Base-by-base conservation (phyloP, 2,888 invertebrate species). In the Malacosoma neustria region DNA sequence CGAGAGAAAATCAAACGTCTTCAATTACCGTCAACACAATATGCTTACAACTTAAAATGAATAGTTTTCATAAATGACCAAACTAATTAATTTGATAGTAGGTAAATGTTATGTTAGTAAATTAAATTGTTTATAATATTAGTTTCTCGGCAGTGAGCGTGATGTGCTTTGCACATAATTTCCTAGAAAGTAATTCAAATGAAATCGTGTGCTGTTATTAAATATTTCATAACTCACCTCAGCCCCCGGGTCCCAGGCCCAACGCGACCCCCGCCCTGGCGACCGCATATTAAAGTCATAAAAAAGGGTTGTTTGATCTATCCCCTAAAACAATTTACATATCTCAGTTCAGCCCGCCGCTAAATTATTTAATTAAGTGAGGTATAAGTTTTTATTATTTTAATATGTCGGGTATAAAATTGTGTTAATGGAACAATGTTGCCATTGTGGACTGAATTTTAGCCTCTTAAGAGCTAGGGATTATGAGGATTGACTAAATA, bases 331-430 rank as follows among this genome's bases (percentile, higher is more conserved):
- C 86, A 87, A 87, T 87, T 87, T 87, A 86, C 86, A 87, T 87
- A 87, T 86, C 86, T 82, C 79, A 76, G 77, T 77, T 74, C 77
- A 73, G 71, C 69, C 72, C 72, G 75, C 79, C 70, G 81, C 82
- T 85, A 84, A 87, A 87, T 86, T 87, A 87, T 87, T 86, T 87
- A 87, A 87, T 87, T 87, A 87, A 87, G 87, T 80, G 87, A 82
- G 86, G 82, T 86, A 84, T 86, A 86, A 86, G 87, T 86, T 87
- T 87, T 87, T 86, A 87, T 86, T 87, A 86, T 86, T 86, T 86
- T 82, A 85, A 85, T 85, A 85, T 84, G 84, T 82, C 67, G 73
- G 75, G 67, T 73, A 74, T 85, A 80, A 85, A 85, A 85, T 79
- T 82, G 84, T 82, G 85, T 84, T 85, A 85, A 85, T 82, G 75